Percentiles rank a stretch among this genome's conserved stretches.
These are phyloP conservation scores for Monoplex corrugatus DNA, from an alignment of 2,888 invertebrate genomes.

Conservation along the genomic window DNA sequence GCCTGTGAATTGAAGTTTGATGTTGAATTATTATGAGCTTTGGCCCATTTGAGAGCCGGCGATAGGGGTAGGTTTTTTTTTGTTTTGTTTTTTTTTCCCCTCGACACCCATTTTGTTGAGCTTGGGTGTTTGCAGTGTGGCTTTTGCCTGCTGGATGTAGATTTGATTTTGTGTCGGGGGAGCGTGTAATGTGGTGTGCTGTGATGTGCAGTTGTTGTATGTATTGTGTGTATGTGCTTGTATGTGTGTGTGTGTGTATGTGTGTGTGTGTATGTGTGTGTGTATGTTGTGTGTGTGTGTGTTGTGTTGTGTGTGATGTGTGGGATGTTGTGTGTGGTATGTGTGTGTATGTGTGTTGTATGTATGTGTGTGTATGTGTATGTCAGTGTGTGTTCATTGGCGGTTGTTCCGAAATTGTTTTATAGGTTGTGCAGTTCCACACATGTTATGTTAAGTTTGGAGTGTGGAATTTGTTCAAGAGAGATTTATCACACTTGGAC, in stretches of 20 bases:
- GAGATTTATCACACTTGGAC: no score
- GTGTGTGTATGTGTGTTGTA: no score
- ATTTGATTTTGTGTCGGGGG: neutral
- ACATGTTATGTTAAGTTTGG: no score
- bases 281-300: neutral
- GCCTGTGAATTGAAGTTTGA: neutral
- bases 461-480: no score
- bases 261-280: neutral
- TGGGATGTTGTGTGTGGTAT: no score
- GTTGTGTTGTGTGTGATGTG: no score
- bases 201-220: neutral
- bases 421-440: no score
- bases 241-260: neutral
- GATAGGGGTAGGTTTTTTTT: neutral
- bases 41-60: no score
- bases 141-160: neutral
- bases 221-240: neutral
- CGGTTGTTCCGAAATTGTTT: no score
- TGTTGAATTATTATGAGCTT: constrained; percentile 37
- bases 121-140: neutral
- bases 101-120: neutral
- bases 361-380: no score
- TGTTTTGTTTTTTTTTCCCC: neutral
- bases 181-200: neutral
- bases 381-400: no score